phyloP scores from a whole-genome alignment of 2,888 invertebrate species.

The Stenurella melanura region DNA sequence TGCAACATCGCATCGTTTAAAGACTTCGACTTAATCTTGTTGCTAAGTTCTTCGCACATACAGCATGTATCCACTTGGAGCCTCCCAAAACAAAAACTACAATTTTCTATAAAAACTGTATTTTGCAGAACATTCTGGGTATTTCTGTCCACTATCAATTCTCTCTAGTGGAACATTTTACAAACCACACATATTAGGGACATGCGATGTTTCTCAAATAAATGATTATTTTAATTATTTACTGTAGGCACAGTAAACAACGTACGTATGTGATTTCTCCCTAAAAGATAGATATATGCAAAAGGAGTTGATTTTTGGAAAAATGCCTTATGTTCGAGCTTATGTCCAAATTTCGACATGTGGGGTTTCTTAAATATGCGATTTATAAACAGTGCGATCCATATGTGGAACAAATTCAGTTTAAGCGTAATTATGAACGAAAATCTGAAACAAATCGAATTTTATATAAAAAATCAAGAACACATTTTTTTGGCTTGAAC shows the following conservation, averaged over 20 bases:
- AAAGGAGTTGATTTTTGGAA: conserved; percentile 1
- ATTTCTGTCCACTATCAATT: background rate
- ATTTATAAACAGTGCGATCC: too few species aligned
- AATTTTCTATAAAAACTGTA: background rate
- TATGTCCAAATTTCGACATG: background rate
- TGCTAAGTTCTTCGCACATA: background rate
- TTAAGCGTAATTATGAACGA: too few species aligned
- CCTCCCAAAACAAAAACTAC: background rate
- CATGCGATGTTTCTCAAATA: background rate
- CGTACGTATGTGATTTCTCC: conserved; percentile 6
- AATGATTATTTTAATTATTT: conserved; percentile 6
- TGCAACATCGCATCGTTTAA: background rate
- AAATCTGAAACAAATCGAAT: too few species aligned
- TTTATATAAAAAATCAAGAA: too few species aligned
- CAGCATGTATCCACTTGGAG: too few species aligned
- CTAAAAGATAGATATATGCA: conserved; percentile 9
- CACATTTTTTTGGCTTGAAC: too few species aligned
- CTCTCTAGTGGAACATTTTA: background rate
- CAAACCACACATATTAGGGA: background rate
- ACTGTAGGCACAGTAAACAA: background rate
- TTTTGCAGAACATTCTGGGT: background rate
- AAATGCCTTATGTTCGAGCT: too few species aligned
- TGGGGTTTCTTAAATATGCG: conserved; percentile 3
- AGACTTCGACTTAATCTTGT: background rate
- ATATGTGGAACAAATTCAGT: too few species aligned